Evolutionary conservation across 2,797 vertebrate species (phyloP).

Genomic region (Macropodus opercularis): DNA sequence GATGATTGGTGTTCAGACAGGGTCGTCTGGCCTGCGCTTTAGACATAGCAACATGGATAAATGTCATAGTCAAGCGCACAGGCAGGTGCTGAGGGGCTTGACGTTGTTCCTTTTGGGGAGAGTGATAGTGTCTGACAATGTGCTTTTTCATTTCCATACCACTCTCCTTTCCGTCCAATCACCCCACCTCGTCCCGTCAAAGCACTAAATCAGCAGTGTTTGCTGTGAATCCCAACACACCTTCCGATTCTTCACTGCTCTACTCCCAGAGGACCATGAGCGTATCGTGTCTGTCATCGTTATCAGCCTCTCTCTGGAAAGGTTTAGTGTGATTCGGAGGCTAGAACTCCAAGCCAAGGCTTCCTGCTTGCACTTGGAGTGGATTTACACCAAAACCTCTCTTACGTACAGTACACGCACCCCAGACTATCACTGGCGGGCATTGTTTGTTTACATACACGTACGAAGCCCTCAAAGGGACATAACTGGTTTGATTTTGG

Average conservation of each 20-base stretch:
- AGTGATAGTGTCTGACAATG: conserved; percentile 76
- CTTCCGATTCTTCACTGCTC: conserved; percentile 17
- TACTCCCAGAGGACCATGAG: conserved; percentile 37
- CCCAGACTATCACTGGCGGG: too few relatives aligned
- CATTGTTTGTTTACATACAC: too few relatives aligned
- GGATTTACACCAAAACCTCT: too few relatives aligned
- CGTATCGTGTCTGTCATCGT: conserved; percentile 42
- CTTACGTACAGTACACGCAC: too few relatives aligned
- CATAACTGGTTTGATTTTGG: too few relatives aligned
- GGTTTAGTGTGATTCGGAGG: conserved; percentile 35
- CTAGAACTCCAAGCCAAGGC: conserved; percentile 35
- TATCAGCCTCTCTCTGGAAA: conserved; percentile 31
- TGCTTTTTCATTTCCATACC: conserved; percentile 61
- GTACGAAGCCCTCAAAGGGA: too few relatives aligned
- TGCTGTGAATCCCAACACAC: conserved; percentile 29
- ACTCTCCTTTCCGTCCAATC: conserved; percentile 28
- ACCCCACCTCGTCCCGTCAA: conserved; percentile 8
- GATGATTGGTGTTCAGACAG: conserved; percentile 70
- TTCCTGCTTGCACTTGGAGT: conserved; percentile 15
- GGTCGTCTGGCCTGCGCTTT: conserved; percentile 51
- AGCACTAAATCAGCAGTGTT: conserved; percentile 60
- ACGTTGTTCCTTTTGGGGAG: conserved; percentile 51
- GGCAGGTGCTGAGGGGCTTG: conserved; percentile 65
- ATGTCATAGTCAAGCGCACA: conserved; percentile 60
- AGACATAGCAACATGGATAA: conserved; percentile 64